Conservation (phyloP, 2,797 vertebrate species). For the Paedocypris micromegethes region DNA sequence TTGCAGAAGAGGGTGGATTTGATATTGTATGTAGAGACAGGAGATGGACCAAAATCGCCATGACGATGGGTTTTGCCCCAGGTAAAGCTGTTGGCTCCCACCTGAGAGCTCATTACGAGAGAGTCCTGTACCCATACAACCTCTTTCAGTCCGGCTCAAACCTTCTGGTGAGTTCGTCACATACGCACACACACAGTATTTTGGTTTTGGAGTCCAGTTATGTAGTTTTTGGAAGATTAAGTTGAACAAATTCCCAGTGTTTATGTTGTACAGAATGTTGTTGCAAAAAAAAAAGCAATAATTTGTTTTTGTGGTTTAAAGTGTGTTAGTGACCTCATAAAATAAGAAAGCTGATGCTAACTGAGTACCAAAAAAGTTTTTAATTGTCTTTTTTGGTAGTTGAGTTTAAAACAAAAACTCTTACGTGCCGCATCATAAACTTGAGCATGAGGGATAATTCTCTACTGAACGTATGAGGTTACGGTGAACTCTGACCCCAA, state of each 20-base stretch:
- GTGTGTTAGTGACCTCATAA: no score
- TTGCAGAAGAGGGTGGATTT: slow-evolving; percentile 95
- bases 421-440: no score
- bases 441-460: not conserved
- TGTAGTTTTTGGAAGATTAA: not conserved
- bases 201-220: not conserved
- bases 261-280: no score
- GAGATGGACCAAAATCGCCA: slow-evolving; percentile 94
- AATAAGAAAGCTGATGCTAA: no score
- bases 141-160: slow-evolving; percentile 89
- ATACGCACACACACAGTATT: not conserved
- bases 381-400: no score
- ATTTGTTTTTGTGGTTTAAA: no score
- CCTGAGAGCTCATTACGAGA: slow-evolving; percentile 89
- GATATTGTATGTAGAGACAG: slow-evolving; percentile 88
- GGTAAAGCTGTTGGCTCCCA: slow-evolving; percentile 97
- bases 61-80: slow-evolving; percentile 89
- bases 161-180: slow-evolving; percentile 77
- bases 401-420: no score
- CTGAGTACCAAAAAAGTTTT: no score
- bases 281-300: no score
- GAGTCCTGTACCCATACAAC: slow-evolving; percentile 92
- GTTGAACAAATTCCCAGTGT: no score
- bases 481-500: slow-evolving; percentile 31
- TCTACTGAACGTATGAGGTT: slow-evolving; percentile 13